A percentile compares a stretch with the other conserved stretches of the same genome.
These are phyloP conservation scores for Meganola albula DNA, from an alignment of 2,888 invertebrate genomes.

Conservation along the genomic window DNA sequence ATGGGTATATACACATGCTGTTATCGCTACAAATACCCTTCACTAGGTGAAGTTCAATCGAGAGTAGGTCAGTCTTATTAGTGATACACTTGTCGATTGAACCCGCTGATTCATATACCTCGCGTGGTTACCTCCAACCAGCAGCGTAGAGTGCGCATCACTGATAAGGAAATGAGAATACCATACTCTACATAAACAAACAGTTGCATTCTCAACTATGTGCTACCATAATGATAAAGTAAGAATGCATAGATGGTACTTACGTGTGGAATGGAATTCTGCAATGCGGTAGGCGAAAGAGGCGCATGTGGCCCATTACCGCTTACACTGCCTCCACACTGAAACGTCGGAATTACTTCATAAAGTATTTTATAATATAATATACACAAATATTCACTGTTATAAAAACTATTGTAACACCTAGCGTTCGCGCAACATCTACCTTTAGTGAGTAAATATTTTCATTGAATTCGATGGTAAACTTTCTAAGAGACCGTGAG, in stretches of 20 bases:
- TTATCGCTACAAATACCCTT: no score
- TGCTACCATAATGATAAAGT: slow-evolving; percentile 21
- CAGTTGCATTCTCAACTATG: slow-evolving; percentile 15
- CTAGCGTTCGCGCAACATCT: slow-evolving; percentile 24
- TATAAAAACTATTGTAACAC: no score
- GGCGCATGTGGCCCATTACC: slow-evolving; percentile 72
- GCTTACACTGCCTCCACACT: slow-evolving; percentile 66
- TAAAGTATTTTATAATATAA: no score
- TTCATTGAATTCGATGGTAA: slow-evolving; percentile 32
- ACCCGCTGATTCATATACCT: no score
- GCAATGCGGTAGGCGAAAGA: slow-evolving; percentile 71
- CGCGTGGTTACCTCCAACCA: no score
- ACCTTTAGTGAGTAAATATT: slow-evolving; percentile 32
- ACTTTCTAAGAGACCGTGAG: slow-evolving; percentile 43
- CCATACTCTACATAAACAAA: neutral
- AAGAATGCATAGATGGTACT: slow-evolving; percentile 43
- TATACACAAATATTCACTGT: no score
- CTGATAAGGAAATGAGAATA: neutral
- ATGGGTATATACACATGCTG: no score
- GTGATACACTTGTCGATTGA: slow-evolving; percentile 1
- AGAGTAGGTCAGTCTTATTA: slow-evolving; percentile 13
- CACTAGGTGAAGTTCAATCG: slow-evolving; percentile 17
- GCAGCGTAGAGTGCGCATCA: neutral
- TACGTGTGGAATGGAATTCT: slow-evolving; percentile 67
- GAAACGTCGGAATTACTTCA: slow-evolving; percentile 42